Evolutionary conservation across 23 tunicate species (phyloP).

Genomic region (Styela clava): DNA sequence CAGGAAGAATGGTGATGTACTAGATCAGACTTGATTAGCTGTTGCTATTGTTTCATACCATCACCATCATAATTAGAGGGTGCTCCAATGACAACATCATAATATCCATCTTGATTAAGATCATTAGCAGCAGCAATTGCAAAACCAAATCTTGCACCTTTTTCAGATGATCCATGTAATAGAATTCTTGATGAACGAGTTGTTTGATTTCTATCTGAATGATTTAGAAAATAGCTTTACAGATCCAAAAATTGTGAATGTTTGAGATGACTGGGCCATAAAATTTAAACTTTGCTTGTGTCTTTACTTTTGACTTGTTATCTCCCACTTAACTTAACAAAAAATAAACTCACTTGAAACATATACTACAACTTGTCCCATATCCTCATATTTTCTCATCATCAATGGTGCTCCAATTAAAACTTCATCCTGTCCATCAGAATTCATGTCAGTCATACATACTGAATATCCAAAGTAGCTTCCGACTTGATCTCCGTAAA

Average conservation of each 20-base stretch:
- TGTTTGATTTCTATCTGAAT: not conserved
- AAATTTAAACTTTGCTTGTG: not conserved
- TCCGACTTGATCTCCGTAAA: conserved; percentile 54
- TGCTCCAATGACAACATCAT: conserved; percentile 61
- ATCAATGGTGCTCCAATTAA: conserved; percentile 63
- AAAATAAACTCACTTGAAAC: conserved; percentile 43
- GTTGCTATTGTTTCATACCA: too few species aligned
- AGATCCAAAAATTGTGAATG: not conserved
- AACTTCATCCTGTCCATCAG: conserved; percentile 63
- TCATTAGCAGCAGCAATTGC: conserved; percentile 49
- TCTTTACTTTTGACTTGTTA: not conserved
- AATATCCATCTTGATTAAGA: conserved; percentile 51
- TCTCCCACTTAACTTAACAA: not conserved
- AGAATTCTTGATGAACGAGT: conserved; percentile 10
- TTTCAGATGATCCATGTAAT: conserved; percentile 17
- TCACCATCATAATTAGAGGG: conserved; percentile 15
- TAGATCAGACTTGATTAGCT: too few species aligned
- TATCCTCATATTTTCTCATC: conserved; percentile 43
- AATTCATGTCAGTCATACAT: conserved; percentile 46
- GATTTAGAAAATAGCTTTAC: not conserved
- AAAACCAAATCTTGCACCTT: conserved; percentile 55
- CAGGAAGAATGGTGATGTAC: too few species aligned
- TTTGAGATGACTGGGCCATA: not conserved
- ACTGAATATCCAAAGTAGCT: conserved; percentile 56
- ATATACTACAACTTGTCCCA: conserved; percentile 56